Evolutionary conservation across 1,140 invertebrate species (phyloP).

Genomic region (Trichonephila inaurata): DNA sequence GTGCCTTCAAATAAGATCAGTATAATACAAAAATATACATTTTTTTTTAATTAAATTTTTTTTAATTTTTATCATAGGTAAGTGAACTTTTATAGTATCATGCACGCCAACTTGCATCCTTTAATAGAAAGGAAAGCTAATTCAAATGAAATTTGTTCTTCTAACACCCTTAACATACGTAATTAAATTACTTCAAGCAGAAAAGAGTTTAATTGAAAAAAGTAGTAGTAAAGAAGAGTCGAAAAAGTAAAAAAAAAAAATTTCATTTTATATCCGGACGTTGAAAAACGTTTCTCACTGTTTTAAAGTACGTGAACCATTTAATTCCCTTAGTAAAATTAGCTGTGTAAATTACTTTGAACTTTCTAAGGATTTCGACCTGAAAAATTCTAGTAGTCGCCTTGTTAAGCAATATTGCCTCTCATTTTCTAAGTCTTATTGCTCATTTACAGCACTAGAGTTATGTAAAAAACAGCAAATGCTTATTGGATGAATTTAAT

Average conservation of each 20-base stretch:
- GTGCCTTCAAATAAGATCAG: not conserved
- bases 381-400: not conserved
- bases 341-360: not conserved
- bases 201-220: not conserved
- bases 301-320: not conserved
- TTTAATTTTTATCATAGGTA: not conserved
- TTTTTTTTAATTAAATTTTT: not conserved
- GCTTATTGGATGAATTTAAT: too few relatives aligned
- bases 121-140: not conserved
- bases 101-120: not conserved
- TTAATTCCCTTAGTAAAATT: not conserved
- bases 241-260: not conserved
- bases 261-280: not conserved
- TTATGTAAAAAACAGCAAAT: too few relatives aligned
- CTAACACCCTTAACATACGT: not conserved
- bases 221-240: not conserved
- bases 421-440: not conserved
- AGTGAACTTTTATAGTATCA: too few relatives aligned
- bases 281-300: not conserved
- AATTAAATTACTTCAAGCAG: not conserved
- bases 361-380: not conserved
- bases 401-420: not conserved
- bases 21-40: not conserved
- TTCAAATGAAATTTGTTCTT: not conserved
- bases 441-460: not conserved